Evolutionary conservation across 2,888 invertebrate species (phyloP).

Genomic region (Criorhina ranunculi): DNA sequence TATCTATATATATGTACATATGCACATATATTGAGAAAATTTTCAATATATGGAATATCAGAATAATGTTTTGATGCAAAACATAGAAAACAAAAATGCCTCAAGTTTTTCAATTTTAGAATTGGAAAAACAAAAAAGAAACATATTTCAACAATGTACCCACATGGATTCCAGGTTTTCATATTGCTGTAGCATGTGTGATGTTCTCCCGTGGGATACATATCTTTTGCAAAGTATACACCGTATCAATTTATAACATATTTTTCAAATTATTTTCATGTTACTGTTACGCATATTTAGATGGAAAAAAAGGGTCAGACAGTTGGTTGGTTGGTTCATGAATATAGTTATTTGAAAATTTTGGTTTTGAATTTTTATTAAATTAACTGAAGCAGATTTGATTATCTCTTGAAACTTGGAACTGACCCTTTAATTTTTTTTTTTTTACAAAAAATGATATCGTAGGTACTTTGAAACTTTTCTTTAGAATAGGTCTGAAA

Average conservation of each 20-base stretch:
- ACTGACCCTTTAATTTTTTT: background rate
- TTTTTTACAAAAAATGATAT: too few species aligned
- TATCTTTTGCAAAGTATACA: conserved; percentile 6
- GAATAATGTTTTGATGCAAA: background rate
- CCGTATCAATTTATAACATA: conserved; percentile 13
- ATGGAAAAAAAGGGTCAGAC: conserved; percentile 9
- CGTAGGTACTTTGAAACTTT: too few species aligned
- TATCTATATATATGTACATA: too few species aligned
- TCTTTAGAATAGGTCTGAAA: too few species aligned
- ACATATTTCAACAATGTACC: background rate
- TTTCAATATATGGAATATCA: too few species aligned
- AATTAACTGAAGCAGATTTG: background rate
- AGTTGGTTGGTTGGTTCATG: background rate
- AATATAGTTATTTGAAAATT: background rate
- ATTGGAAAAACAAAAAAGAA: background rate
- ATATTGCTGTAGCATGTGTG: background rate
- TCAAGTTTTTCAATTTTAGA: conserved; percentile 37
- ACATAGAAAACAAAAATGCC: background rate
- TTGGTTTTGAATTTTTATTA: conserved; percentile 16
- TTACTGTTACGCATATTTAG: background rate
- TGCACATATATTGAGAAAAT: too few species aligned
- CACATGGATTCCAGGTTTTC: background rate
- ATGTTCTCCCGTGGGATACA: conserved; percentile 13
- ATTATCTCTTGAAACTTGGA: conserved; percentile 1
- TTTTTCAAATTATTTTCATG: conserved; percentile 9